These are phyloP conservation scores for Drosophila watanabei DNA, from an alignment of 1,140 invertebrate species.

Conservation along the genomic window DNA sequence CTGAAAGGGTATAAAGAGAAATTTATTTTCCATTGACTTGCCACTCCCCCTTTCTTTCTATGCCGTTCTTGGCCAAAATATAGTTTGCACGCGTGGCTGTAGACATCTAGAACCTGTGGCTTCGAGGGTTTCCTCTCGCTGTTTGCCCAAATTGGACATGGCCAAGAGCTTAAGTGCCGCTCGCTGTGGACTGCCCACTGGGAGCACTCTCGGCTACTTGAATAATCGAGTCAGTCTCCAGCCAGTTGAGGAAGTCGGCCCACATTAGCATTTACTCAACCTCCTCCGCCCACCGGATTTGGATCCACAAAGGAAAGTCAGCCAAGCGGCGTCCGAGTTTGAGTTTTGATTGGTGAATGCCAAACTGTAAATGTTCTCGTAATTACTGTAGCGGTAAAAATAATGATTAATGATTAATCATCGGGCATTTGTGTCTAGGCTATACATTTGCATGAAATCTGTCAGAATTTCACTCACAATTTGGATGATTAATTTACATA, in stretches of 20 bases:
- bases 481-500: neutral
- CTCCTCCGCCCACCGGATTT: slow-evolving; percentile 11
- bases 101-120: slow-evolving; percentile 43
- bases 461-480: neutral
- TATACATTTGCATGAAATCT: neutral
- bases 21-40: slow-evolving; percentile 8
- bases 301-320: slow-evolving; percentile 37
- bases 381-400: slow-evolving; percentile 39
- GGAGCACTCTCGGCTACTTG: slow-evolving; percentile 34
- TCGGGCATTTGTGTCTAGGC: slow-evolving; percentile 1
- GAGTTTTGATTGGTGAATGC: slow-evolving; percentile 24
- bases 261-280: slow-evolving; percentile 39
- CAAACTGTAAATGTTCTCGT: slow-evolving; percentile 46
- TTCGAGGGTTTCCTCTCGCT: slow-evolving; percentile 14
- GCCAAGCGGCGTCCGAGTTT: slow-evolving; percentile 22
- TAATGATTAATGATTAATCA: slow-evolving; percentile 55
- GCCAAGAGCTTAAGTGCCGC: slow-evolving; percentile 32
- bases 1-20: neutral
- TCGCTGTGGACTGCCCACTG: slow-evolving; percentile 40
- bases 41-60: neutral
- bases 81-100: slow-evolving; percentile 31
- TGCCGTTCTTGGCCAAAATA: slow-evolving; percentile 26
- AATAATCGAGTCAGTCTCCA: slow-evolving; percentile 17
- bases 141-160: slow-evolving; percentile 39
- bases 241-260: slow-evolving; percentile 31